Percentiles rank a stretch among this genome's conserved stretches.
Conservation (phyloP, 2,113 vertebrate species). For the Chrysemys picta region DNA sequence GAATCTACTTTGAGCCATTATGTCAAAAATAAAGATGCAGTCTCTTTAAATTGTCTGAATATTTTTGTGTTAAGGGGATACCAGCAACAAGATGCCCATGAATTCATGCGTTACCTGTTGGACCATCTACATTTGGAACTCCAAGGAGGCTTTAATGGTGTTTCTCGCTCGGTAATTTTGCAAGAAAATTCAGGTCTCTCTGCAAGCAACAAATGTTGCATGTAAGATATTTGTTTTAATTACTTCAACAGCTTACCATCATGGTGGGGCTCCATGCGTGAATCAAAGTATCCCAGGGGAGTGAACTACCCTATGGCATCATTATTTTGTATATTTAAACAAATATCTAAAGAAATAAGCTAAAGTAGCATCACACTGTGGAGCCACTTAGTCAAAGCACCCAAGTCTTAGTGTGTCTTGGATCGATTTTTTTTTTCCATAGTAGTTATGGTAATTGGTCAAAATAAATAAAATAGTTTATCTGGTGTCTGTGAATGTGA, state of each 20-base stretch:
- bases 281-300: neutral
- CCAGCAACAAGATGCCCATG: slow-evolving; percentile 98
- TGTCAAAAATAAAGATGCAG: neutral
- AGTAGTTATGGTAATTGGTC: neutral
- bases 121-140: slow-evolving; percentile 98
- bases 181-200: slow-evolving; percentile 84
- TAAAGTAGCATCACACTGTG: neutral
- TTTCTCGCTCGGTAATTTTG: slow-evolving; percentile 80
- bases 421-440: neutral
- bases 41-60: neutral
- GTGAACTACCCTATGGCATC: neutral
- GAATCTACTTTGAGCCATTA: neutral
- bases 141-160: slow-evolving; percentile 89
- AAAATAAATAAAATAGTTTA: too few relatives aligned
- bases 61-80: slow-evolving; percentile 87
- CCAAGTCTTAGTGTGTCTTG: neutral
- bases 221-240: slow-evolving; percentile 80
- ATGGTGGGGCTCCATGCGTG: neutral
- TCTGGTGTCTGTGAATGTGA: neutral
- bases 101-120: slow-evolving; percentile 98
- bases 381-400: neutral
- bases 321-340: neutral
- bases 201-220: slow-evolving; percentile 88
- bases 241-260: neutral
- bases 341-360: neutral